A percentile compares a stretch with the other conserved stretches of the same genome.
These are phyloP conservation scores for Cossypha caffra DNA, from an alignment of 2,797 vertebrate genomes.

Conservation along the genomic window DNA sequence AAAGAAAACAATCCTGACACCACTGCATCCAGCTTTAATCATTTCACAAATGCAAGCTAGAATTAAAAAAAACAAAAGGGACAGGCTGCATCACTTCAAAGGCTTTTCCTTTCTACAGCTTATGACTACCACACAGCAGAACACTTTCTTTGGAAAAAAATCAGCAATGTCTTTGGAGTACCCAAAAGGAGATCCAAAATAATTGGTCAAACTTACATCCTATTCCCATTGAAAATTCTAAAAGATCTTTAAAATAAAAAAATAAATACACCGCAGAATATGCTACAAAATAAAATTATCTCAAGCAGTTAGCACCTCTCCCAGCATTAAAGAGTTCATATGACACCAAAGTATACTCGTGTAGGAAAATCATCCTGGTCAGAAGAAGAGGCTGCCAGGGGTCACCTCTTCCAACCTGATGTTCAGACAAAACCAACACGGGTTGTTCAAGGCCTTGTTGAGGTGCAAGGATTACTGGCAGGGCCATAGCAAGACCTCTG, in stretches of 20 bases:
- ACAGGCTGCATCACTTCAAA: background rate
- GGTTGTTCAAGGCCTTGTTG: background rate
- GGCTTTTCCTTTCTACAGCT: background rate
- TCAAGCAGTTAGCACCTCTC: background rate
- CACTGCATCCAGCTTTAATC: background rate
- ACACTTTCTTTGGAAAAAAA: background rate
- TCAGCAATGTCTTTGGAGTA: background rate
- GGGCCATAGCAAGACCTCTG: background rate
- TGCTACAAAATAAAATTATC: background rate
- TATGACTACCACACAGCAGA: background rate
- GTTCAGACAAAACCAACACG: background rate
- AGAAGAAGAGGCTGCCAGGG: background rate
- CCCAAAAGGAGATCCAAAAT: background rate
- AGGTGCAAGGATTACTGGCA: background rate
- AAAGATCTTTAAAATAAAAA: background rate
- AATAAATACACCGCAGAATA: background rate
- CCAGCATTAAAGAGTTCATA: background rate
- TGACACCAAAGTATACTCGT: background rate
- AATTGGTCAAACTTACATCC: background rate
- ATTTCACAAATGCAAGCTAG: background rate
- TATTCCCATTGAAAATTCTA: background rate
- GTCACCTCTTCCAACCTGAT: background rate
- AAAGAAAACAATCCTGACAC: slow-evolving; percentile 37
- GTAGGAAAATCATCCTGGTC: background rate
- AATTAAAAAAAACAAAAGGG: background rate